These are phyloP conservation scores for Scomberomorus guttatus DNA, from an alignment of 2,797 vertebrate species.

Conservation along the genomic window DNA sequence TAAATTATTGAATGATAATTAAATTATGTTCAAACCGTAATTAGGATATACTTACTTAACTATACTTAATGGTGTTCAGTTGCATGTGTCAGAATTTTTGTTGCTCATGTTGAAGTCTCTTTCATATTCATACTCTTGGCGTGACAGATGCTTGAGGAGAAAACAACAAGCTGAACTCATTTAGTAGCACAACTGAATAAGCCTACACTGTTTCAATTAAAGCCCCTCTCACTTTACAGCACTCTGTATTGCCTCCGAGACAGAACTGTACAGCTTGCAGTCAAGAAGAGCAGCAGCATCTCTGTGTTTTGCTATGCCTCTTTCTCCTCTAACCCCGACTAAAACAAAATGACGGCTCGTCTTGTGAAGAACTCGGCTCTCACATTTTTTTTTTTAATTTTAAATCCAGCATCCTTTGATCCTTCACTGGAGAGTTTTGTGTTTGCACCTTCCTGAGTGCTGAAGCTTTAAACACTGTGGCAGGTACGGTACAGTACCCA, in stretches of 20 bases:
- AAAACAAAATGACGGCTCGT: conserved; percentile 72
- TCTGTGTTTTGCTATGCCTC: conserved; percentile 44
- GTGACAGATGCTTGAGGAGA: conserved; percentile 9
- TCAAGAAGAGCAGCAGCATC: conserved; percentile 54
- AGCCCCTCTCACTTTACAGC: conserved; percentile 41
- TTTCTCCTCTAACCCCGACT: conserved; percentile 53
- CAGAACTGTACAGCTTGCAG: conserved; percentile 45
- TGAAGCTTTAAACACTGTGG: conserved; percentile 12
- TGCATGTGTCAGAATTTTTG: neutral
- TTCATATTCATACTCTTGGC: conserved; percentile 2
- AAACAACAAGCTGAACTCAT: conserved; percentile 50
- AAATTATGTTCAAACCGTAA: no score
- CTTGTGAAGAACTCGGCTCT: conserved; percentile 40
- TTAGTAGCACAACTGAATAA: conserved; percentile 38
- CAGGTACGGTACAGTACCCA: conserved; percentile 23
- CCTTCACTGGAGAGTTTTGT: conserved; percentile 30
- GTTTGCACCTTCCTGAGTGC: conserved; percentile 12
- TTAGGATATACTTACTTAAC: no score
- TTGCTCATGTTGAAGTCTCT: neutral
- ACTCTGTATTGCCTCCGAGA: conserved; percentile 53
- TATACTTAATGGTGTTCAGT: no score
- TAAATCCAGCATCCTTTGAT: conserved; percentile 57
- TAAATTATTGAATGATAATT: no score
- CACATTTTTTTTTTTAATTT: conserved; percentile 24
- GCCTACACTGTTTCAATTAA: conserved; percentile 57